Evolutionary conservation across 2,888 invertebrate species (phyloP), one percentile per base, ranked within the genome.

Genomic region (Tetragnatha montana): DNA sequence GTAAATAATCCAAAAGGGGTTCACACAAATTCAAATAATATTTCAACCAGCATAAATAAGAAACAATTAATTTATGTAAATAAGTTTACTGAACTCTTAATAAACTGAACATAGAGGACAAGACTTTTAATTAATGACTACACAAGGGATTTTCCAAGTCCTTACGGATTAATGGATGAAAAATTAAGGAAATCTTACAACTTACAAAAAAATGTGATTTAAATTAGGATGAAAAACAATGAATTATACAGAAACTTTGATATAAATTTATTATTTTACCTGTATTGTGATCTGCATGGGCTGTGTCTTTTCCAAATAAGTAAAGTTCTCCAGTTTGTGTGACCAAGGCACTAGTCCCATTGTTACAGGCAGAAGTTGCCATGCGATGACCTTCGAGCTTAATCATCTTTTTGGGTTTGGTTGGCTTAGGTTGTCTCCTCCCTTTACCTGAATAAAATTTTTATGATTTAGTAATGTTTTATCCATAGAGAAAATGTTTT

Each of bases 281-380:
- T 81, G 95, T 95, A 78, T 94, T 93, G 89, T 95, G 94, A 94
- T 98, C 97, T 92, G 96, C 96, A 93, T 97, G 96, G 8, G 96
- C 95, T 91, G 91, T 93, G 93, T 99, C 98, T 93, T 98, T 98
- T 74, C 99, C 98, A 93, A 97, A 98, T 96, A 99, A 97, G 87
- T 97, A 95, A 70, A 99, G 94, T 92, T 97, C 96, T 0, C 99
- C 99, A 85, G 97, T 96, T 92, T 96, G 96, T 0, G 98, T 97
- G 0, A 99, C 96, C 91, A 99, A 95, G 6, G 98, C 98, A 12
- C 98, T 97, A 2, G 98, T 97, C 7, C 98, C 98, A 94, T 98
- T 97, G 94, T 98, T 99, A 93, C 98, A 98, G 0, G 98, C 98
- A 0, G 96, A 97, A 92, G 96, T 95, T 0, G 96, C 95, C 50